Conservation (phyloP, 2,797 vertebrate genomes). For the Helostoma temminkii region DNA sequence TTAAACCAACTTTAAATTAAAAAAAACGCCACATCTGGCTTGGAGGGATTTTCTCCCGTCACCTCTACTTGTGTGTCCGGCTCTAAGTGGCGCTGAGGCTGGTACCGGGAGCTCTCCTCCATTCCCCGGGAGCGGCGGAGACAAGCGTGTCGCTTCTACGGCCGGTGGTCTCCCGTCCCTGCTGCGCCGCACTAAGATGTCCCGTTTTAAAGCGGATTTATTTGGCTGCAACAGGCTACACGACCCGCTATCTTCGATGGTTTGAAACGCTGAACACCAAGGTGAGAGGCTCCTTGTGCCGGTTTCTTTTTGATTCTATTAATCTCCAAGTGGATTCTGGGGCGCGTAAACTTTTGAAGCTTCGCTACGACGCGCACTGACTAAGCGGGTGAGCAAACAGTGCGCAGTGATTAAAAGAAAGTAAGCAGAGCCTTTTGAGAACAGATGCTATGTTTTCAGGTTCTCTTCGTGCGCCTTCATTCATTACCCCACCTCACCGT, state of each 20-base stretch:
- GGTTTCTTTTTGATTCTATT: slow-evolving; percentile 24
- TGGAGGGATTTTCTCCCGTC: slow-evolving; percentile 13
- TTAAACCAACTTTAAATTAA: background rate
- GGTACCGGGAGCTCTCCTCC: slow-evolving; percentile 58
- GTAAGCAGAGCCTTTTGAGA: slow-evolving; percentile 22
- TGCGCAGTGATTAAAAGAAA: slow-evolving; percentile 30
- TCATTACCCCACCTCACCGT: background rate
- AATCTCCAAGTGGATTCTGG: slow-evolving; percentile 8
- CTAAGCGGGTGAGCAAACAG: slow-evolving; percentile 39
- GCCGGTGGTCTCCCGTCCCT: slow-evolving; percentile 36
- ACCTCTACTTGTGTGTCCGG: slow-evolving; percentile 36
- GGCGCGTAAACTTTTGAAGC: slow-evolving; percentile 73
- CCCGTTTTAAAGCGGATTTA: slow-evolving; percentile 78
- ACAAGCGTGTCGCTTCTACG: slow-evolving; percentile 61
- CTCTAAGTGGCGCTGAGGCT: slow-evolving; percentile 44
- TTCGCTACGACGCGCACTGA: slow-evolving; percentile 43
- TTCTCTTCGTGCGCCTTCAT: slow-evolving; percentile 2
- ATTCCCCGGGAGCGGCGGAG: slow-evolving; percentile 72
- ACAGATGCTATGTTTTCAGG: background rate
- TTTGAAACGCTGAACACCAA: slow-evolving; percentile 58
- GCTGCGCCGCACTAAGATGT: slow-evolving; percentile 65
- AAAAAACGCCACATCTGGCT: background rate
- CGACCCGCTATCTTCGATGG: slow-evolving; percentile 29
- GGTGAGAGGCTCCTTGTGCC: slow-evolving; percentile 60
- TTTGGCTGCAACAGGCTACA: slow-evolving; percentile 60